Evolutionary conservation across 2,888 invertebrate genomes (phyloP), one percentile per base, ranked within the genome.

Genomic region (Drosophila niveifrons): DNA sequence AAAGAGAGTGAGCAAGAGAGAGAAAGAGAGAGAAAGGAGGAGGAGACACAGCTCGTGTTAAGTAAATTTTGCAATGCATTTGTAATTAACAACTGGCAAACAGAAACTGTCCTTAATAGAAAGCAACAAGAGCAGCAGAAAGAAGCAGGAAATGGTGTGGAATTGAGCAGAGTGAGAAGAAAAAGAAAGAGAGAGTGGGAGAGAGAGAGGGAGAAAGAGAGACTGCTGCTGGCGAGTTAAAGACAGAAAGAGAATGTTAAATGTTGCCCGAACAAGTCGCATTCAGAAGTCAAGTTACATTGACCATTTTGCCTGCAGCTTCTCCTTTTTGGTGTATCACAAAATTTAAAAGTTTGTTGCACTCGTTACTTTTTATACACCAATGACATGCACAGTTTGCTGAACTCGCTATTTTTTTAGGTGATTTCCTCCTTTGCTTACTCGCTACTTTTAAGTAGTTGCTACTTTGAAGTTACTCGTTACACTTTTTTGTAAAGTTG

Each of bases 1-100:
- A 15, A 39, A 17, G 18, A 10, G 13, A 17, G 50, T 43, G 56
- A 18, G 52, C n/a, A 43, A 66, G 34, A 59, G 48, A 48, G 53
- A 58, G 51, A 41, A 29, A 18, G 34, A 36, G 6, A n/a, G n/a
- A n/a, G n/a, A n/a, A n/a, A n/a, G n/a, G n/a, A 0, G 47, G 8
- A 29, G 6, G 7, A 43, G 39, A 34, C 34, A 11, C 1, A 13
- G 13, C 29, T 31, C 29, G 43, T 39, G 50, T 44, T 61, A 62
- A 67, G 53, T 51, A 62, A 67, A 67, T 62, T 67, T 17, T 46
- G 52, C 48, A 67, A 67, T 67, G 68, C 78, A 78, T 70, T 78
- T 78, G 63, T 72, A 78, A 78, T 82, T 82, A 82, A 85, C 85
- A 82, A 71, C 61, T 50, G 59, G 56, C 64, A 75, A 78, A 75